phyloP scores from a whole-genome alignment of 2,113 vertebrate species.

The Todiramphus chloris region DNA sequence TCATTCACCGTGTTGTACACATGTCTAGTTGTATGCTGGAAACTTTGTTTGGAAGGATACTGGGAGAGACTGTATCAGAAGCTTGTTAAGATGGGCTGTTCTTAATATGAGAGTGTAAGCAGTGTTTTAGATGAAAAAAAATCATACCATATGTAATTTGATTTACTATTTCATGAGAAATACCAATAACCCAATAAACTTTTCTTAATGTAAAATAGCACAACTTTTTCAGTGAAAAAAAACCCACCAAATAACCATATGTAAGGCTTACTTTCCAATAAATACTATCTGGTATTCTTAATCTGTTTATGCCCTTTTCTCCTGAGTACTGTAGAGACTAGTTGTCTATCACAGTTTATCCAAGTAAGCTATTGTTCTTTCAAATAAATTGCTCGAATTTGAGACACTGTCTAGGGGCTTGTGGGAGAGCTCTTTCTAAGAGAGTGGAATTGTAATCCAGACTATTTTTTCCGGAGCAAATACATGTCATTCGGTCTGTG shows the following conservation, averaged over 20 bases:
- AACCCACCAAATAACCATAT: not conserved
- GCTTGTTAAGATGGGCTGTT: not conserved
- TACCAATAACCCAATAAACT: not conserved
- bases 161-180: not conserved
- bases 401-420: not conserved
- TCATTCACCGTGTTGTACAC: not conserved
- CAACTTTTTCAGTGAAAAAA: not conserved
- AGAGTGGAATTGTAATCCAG: not conserved
- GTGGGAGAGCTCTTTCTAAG: not conserved
- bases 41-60: not conserved
- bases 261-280: not conserved
- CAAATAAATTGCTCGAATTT: slow-evolving; percentile 13
- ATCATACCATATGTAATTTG: not conserved
- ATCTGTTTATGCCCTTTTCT: slow-evolving; percentile 20
- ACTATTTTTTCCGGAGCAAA: slow-evolving; percentile 5
- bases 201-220: not conserved
- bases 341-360: not conserved
- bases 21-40: not conserved
- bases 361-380: slow-evolving; percentile 34
- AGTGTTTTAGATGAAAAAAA: not conserved
- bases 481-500: not conserved
- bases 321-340: not conserved
- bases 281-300: not conserved
- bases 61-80: not conserved
- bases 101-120: not conserved